Evolutionary conservation across 2,797 vertebrate genomes (phyloP), one percentile per base, ranked within the genome.

Genomic region (Periophthalmus magnuspinnatus): DNA sequence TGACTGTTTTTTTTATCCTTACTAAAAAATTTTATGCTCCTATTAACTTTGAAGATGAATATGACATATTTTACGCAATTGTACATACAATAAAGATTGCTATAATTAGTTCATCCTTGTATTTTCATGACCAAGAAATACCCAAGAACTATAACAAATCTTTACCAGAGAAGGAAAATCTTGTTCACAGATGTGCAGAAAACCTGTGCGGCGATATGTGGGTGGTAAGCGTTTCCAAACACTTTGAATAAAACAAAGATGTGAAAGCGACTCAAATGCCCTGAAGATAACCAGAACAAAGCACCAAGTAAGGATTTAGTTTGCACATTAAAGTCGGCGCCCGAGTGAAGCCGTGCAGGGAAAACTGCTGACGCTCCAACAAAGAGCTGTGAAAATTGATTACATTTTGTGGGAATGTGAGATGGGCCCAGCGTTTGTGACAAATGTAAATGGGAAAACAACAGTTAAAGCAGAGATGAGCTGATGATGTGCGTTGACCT

Each of bases 401-500:
- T 67, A 58, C 19, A 2, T 36, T 59, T 67, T 54, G 60, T 48
- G 62, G 41, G 52, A 78, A 67, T 48, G 57, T 50, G 70, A 75
- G 57, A 45, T 0, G 54, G 73, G 50, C 14, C 64, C 38, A 17
- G 41, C 28, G 76, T 65, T 72, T 54, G 76, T 56, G 69, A 64
- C 75, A 82, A 79, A 84, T 78, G 72, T 61, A 81, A 86, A 75
- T 73, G 50, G 19, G 9, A 56, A 68, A 77, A 75, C 78, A 79
- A 67, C 75, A 63, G 22, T 59, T 52, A 69, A 75, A 74, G 81
- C 70, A 28, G 85, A 74, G 34, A 72, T 77, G 78, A 70, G 76
- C 76, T 63, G 22, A 60, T 74, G 70, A 82, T 81, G 80, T 75
- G 70, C 11, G 61, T 54, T 89, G 90, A 92, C 87, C 88, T 91